A percentile compares a stretch with the other conserved stretches of the same genome.
Conservation (phyloP, 1,140 invertebrate species). For the Ganaspis sp. region DNA sequence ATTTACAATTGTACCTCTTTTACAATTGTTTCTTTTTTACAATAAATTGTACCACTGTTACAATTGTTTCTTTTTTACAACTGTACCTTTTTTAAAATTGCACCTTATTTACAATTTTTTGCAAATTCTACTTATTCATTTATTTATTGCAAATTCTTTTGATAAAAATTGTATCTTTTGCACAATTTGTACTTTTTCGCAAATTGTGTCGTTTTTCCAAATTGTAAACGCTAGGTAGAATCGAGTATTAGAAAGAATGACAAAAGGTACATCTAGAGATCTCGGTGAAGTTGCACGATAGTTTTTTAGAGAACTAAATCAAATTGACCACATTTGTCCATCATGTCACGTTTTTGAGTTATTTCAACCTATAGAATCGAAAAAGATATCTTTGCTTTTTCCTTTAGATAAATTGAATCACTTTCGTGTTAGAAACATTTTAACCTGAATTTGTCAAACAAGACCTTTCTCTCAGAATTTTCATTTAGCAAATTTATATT, state of each 20-base stretch:
- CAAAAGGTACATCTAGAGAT: neutral
- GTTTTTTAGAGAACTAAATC: neutral
- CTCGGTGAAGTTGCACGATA: neutral
- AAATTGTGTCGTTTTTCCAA: no score
- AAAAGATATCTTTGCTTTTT: neutral
- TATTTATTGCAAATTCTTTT: no score
- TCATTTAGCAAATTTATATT: neutral
- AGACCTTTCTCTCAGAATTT: neutral
- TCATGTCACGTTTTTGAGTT: conserved; percentile 1
- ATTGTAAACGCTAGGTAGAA: neutral
- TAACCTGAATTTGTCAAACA: neutral
- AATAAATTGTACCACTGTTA: no score
- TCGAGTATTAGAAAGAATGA: neutral
- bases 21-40: no score
- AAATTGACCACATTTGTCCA: neutral
- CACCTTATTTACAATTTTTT: no score
- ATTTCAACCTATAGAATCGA: neutral
- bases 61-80: no score
- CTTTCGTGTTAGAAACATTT: neutral
- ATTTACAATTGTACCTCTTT: no score
- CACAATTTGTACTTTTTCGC: no score
- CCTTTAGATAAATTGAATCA: neutral
- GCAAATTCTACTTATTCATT: no score
- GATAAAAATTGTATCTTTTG: no score
- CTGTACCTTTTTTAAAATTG: no score